Evolutionary conservation across 2,888 invertebrate species (phyloP), one percentile per base, ranked within the genome.

Genomic region (Pardosa pseudoannulata): DNA sequence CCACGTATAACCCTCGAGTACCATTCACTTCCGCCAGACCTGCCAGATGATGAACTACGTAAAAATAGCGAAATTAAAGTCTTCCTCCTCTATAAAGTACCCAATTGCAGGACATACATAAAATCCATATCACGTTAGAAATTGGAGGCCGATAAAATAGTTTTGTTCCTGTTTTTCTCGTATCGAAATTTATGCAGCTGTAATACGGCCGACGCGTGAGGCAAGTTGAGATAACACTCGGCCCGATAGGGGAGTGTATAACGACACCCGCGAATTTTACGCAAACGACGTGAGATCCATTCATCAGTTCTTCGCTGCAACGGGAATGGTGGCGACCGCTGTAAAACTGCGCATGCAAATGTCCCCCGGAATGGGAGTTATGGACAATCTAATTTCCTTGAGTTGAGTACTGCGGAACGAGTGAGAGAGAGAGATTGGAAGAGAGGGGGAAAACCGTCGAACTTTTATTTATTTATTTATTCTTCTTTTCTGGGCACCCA

Each of bases 381-480:
- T 82, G 81, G 70, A 76, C 82, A 83, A 83, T 83, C 82, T 83
- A 71, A 83, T 83, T 83, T 76, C 71, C 81, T 75, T 75, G 74
- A 82, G 68, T 82, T 75, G 81, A 82, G 70, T 41, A 75, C 75
- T 41, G 41, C 36, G 64, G 39, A 82, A 75, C 81, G 81, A 75
- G 81, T 64, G 75, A 29, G 31, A 41, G 36, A 9, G n/a, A n/a
- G n/a, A n/a, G n/a, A n/a, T n/a, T n/a, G n/a, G n/a, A n/a, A n/a
- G n/a, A n/a, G n/a, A n/a, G n/a, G n/a, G n/a, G n/a, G n/a, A n/a
- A n/a, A n/a, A n/a, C n/a, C n/a, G n/a, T n/a, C n/a, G n/a, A n/a
- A n/a, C n/a, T n/a, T n/a, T n/a, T n/a, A n/a, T n/a, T n/a, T n/a
- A n/a, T n/a, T n/a, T n/a, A n/a, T n/a, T n/a, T n/a, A n/a, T n/a